phyloP scores from a whole-genome alignment of 1,140 invertebrate genomes.

The Drosophila quadrilineata region DNA sequence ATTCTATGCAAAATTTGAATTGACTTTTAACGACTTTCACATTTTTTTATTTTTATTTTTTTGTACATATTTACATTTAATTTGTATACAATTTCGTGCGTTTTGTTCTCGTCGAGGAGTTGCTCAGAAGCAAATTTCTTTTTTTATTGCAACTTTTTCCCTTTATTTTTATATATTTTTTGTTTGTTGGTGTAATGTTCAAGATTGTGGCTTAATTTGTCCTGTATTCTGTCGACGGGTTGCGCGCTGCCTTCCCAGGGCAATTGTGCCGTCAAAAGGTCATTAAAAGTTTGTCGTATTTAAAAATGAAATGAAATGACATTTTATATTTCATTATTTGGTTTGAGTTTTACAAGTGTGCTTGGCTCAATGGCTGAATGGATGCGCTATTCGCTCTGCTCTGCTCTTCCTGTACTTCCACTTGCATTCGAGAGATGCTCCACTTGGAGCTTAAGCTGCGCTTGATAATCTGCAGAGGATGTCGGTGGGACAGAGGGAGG shows the following conservation, averaged over 20 bases:
- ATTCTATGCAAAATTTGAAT: conserved; percentile 73
- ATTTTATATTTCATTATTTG: conserved; percentile 76
- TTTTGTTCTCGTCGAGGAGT: conserved; percentile 13
- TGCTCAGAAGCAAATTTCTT: too few relatives aligned
- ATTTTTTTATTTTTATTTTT: not conserved
- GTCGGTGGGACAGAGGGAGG: too few relatives aligned
- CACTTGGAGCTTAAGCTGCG: conserved; percentile 52
- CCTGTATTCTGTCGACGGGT: not conserved
- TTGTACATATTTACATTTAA: conserved; percentile 66
- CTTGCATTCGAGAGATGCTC: conserved; percentile 18
- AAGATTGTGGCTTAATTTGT: conserved; percentile 67
- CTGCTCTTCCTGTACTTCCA: not conserved
- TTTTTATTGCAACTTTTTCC: conserved; percentile 19
- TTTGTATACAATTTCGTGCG: conserved; percentile 62
- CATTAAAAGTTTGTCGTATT: conserved; percentile 78
- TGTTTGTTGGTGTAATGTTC: too few relatives aligned
- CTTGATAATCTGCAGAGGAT: conserved; percentile 68
- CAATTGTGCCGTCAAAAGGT: conserved; percentile 48
- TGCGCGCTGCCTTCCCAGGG: not conserved
- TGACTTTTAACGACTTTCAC: conserved; percentile 70
- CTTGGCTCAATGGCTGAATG: conserved; percentile 41
- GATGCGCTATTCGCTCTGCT: not conserved
- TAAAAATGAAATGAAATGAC: conserved; percentile 63
- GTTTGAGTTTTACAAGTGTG: conserved; percentile 73
- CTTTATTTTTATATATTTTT: conserved; percentile 17